Base-by-base conservation (phyloP, 2,797 vertebrate species). In the Cirrhinus molitorella region DNA sequence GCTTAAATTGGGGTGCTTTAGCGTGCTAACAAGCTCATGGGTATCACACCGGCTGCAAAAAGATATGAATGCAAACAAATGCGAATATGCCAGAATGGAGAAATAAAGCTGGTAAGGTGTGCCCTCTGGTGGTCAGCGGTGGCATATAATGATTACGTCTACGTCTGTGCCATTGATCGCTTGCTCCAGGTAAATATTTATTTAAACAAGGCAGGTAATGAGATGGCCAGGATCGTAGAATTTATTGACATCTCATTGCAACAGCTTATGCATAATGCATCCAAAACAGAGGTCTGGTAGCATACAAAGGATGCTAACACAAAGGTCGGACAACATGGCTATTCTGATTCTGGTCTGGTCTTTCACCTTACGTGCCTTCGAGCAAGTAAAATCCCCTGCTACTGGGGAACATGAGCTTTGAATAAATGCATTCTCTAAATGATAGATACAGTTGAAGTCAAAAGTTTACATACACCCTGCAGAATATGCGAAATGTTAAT, bases 51-150 rank as follows among this genome's bases (percentile, higher is more conserved):
- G 10, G 25, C 14, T 5, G 57, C 37, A 47, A 43, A 49, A 59
- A 4, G 12, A 72, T 31, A 2, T 4, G 4, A 34, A 34, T 34
- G 4, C 31, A 28, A 13, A 28, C 16, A 37, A 23, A n/a, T 4
- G 2, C 19, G 57, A 31, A 9, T 1, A 25, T 14, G 16, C 25
- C 47, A 23, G 14, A 57, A 31, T 37, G 49, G 7, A 13, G 13
- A 6, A 14, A 53, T 55, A 21, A 40, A 59, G 55, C 25, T 67
- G 25, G 10, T 59, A 5, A 53, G 6, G 51, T 3, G 79, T 70
- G 84, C 21, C 59, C 83, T 49, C 85, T 84, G 37, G 63, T 47
- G 84, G 79, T 63, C 53, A 76, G 17, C 10, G n/a, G 25, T 34
- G 16, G 83, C 40, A 53, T 4, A 6, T 34, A 13, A 51, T 1